Base-by-base conservation (phyloP, 2,113 vertebrate genomes). In the Eulemur macaco region DNA sequence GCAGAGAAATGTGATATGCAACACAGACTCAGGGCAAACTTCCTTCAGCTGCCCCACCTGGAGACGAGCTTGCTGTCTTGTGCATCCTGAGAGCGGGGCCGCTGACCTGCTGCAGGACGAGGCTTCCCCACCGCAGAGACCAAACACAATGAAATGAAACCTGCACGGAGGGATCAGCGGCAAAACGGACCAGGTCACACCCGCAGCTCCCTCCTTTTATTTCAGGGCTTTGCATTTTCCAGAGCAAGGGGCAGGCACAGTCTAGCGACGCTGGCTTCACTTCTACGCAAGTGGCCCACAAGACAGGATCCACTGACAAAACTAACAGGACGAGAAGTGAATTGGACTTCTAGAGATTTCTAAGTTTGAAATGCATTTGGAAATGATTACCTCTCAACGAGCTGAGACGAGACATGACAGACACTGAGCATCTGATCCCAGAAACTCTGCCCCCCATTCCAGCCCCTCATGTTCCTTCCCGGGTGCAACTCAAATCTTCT, bases 1-100 rank as follows among this genome's bases (percentile, higher is more conserved):
- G 81, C 21, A 73, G 92, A 91, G 86, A 92, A 64, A 39, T 95
- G 60, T 81, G 90, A 39, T 64, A 63, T 1, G 31, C 96, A 96
- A 97, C 39, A 34, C 45, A 77, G 31, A 12, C 3, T 42, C 50
- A 54, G 11, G n/a, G 85, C 50, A 45, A 31, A 92, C 71, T 94
- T 78, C 20, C 11, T 73, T 97, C 64, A 71, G 13, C 69, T 37
- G 3, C 56, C 45, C 58, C 8, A 11, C 64, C 63, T 39, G 77
- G 60, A 86, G 74, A 92, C 23, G 39, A n/a, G 2, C 47, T 64
- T 47, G 4, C 89, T 37, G 6, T 52, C n/a, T 45, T 94, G 91
- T 31, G 4, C 23, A 20, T 18, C 10, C 6, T 39, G 83, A 92
- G 63, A 94, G 73, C 29, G 3, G 60, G 14, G 71, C 37, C 68